These are phyloP conservation scores for Eremobia ochroleuca DNA, from an alignment of 2,888 invertebrate species.

Conservation along the genomic window DNA sequence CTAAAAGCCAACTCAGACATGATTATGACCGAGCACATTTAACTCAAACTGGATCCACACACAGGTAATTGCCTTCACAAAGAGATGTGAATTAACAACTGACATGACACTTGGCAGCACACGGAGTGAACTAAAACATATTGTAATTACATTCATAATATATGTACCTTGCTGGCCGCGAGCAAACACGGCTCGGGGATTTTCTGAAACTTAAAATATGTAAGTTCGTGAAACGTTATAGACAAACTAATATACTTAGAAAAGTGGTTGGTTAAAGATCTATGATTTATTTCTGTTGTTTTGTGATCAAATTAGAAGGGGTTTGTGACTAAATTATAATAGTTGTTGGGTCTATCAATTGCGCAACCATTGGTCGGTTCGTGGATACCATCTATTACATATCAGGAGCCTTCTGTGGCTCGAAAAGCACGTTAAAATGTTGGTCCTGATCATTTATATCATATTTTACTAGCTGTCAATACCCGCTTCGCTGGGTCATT, in stretches of 20 bases:
- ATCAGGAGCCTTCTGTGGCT: too few species aligned
- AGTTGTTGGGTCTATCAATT: too few species aligned
- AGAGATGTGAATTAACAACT: constrained; percentile 19
- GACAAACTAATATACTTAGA: not conserved
- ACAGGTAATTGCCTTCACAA: constrained; percentile 17
- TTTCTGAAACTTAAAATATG: not conserved
- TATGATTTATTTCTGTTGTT: too few species aligned
- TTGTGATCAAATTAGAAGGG: too few species aligned
- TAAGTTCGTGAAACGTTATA: not conserved
- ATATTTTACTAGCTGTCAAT: too few species aligned
- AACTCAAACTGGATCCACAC: constrained; percentile 1
- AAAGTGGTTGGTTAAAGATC: too few species aligned
- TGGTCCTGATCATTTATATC: too few species aligned
- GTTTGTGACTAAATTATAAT: too few species aligned
- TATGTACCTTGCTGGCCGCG: not conserved
- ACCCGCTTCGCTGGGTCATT: too few species aligned
- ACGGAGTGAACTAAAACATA: constrained; percentile 18
- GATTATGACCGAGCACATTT: not conserved
- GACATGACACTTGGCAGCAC: constrained; percentile 8
- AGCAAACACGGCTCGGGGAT: not conserved
- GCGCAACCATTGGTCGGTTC: too few species aligned
- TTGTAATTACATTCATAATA: constrained; percentile 24
- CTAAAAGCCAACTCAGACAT: constrained; percentile 16
- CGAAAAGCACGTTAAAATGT: too few species aligned
- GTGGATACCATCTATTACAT: too few species aligned